These are phyloP conservation scores for Lamellibrachia columna DNA, from an alignment of 2,888 invertebrate species.

Conservation along the genomic window DNA sequence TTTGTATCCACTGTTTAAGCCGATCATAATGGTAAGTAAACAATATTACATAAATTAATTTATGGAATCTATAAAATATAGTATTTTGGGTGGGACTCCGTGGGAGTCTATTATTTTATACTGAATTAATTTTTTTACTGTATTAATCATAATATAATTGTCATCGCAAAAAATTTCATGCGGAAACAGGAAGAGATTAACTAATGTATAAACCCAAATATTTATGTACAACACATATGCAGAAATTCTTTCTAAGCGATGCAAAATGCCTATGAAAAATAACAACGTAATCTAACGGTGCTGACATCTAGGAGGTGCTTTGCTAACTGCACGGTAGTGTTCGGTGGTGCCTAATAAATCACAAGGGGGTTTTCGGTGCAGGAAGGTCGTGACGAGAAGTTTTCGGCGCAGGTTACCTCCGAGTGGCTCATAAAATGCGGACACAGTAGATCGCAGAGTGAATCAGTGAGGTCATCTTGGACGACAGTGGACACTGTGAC, in stretches of 20 bases:
- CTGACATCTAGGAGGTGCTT: neutral
- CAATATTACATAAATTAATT: neutral
- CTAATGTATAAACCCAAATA: neutral
- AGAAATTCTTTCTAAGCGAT: neutral
- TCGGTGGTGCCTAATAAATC: neutral
- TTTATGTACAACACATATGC: no score
- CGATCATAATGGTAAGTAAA: neutral
- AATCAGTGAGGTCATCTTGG: constrained; percentile 21
- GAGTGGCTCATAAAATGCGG: constrained; percentile 33
- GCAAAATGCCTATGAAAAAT: neutral
- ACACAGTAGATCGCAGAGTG: constrained; percentile 35
- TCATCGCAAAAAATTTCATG: neutral
- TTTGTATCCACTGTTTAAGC: neutral
- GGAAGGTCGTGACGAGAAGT: neutral
- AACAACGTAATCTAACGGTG: neutral
- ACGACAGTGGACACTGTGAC: neutral
- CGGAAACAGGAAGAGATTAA: neutral
- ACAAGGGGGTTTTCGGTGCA: neutral
- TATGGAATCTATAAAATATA: no score
- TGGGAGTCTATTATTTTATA: no score
- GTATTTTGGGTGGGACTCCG: no score
- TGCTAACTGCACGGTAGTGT: neutral
- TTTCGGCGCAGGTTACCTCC: constrained; percentile 30
- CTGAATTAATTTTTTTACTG: neutral
- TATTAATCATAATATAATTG: neutral